Conservation (phyloP, 1,140 invertebrate species). For the Latrodectus geometricus region DNA sequence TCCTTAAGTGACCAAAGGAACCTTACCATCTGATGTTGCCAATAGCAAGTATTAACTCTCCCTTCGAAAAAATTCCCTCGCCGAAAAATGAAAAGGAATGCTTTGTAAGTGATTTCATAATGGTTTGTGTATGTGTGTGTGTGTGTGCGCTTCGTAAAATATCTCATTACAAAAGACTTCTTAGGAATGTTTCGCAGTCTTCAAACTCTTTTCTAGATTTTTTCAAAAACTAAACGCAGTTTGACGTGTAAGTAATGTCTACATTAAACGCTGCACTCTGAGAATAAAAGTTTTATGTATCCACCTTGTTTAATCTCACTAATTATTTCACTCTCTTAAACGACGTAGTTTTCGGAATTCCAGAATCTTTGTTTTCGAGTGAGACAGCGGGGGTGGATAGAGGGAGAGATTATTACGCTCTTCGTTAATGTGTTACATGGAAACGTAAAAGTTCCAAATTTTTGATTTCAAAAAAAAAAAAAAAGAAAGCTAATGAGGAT, state of each 20-base stretch:
- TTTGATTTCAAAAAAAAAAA: conserved; percentile 16
- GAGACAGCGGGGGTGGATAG: background rate
- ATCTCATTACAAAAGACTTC: conserved; percentile 42
- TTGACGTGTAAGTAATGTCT: conserved; percentile 51
- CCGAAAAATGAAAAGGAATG: conserved; percentile 26
- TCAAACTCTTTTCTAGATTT: conserved; percentile 9
- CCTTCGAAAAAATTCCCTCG: background rate
- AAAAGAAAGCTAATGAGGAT: background rate
- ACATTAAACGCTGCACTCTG: conserved; percentile 24
- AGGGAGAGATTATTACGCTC: conserved; percentile 33
- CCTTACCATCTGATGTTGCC: conserved; percentile 40
- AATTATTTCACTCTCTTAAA: conserved; percentile 51
- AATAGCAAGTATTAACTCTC: conserved; percentile 42
- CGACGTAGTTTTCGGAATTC: conserved; percentile 26
- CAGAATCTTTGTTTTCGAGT: conserved; percentile 39
- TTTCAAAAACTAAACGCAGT: conserved; percentile 34
- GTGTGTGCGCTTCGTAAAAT: conserved; percentile 15
- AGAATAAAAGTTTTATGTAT: conserved; percentile 48
- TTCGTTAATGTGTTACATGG: conserved; percentile 48
- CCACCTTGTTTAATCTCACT: conserved; percentile 54
- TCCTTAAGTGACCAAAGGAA: conserved; percentile 52
- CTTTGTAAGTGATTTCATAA: conserved; percentile 47
- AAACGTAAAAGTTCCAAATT: conserved; percentile 32
- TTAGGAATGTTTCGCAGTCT: conserved; percentile 31
- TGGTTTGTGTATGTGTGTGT: conserved; percentile 18